These are phyloP conservation scores for Leptinotarsa texana DNA, from an alignment of 1,140 invertebrate species.

Conservation along the genomic window DNA sequence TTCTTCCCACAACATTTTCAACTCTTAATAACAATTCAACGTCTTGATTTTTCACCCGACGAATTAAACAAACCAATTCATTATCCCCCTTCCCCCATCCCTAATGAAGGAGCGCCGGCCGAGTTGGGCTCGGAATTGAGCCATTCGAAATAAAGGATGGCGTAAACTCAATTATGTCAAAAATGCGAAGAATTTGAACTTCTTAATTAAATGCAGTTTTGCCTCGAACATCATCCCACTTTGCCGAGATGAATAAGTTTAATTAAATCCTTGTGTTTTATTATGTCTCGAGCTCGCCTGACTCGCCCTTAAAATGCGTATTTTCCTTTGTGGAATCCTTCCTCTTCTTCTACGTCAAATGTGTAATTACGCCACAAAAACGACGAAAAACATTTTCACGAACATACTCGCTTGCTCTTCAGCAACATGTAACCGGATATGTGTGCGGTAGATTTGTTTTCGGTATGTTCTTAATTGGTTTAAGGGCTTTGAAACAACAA, in stretches of 20 bases:
- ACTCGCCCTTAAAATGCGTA: conserved; percentile 34
- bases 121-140: conserved; percentile 42
- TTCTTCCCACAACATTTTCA: not conserved
- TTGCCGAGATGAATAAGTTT: conserved; percentile 57
- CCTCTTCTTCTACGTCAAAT: conserved; percentile 10
- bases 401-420: not conserved
- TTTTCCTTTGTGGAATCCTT: conserved; percentile 22
- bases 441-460: not conserved
- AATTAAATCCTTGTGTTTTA: conserved; percentile 57
- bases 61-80: conserved; percentile 9
- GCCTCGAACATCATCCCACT: conserved; percentile 50
- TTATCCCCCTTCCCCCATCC: not conserved
- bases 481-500: no score
- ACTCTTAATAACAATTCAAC: not conserved
- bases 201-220: conserved; percentile 58
- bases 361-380: conserved; percentile 20
- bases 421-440: not conserved
- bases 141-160: conserved; percentile 51
- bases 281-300: conserved; percentile 42
- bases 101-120: not conserved
- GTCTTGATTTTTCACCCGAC: not conserved
- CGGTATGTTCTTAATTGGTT: no score
- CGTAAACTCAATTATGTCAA: conserved; percentile 56
- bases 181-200: conserved; percentile 56
- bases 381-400: not conserved